Percentiles rank a stretch among this genome's conserved stretches.
Conservation (phyloP, 2,888 invertebrate genomes). For the Ennomos erosarius region DNA sequence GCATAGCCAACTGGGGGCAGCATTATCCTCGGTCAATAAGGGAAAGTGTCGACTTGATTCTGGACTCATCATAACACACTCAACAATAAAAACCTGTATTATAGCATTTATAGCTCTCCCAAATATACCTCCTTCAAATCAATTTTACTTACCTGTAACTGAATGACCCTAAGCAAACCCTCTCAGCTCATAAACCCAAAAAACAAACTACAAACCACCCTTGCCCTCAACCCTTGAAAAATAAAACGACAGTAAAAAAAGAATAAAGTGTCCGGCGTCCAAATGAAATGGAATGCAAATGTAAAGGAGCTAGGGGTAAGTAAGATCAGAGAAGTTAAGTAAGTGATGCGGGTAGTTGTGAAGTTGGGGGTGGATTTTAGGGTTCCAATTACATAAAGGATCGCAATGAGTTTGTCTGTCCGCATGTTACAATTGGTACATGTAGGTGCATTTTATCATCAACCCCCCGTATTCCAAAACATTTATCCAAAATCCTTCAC, state of each 20-base stretch:
- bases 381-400: too few species aligned
- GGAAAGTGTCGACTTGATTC: too few species aligned
- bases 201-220: conserved; percentile 54
- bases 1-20: too few species aligned
- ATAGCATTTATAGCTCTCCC: too few species aligned
- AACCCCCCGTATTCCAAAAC: too few species aligned
- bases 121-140: neutral
- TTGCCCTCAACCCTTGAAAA: conserved; percentile 62
- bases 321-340: conserved; percentile 31
- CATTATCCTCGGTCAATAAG: too few species aligned
- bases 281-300: conserved; percentile 83
- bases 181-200: conserved; percentile 39
- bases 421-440: too few species aligned
- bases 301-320: conserved; percentile 51
- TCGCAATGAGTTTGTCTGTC: too few species aligned
- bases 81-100: too few species aligned
- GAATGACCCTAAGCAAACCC: conserved; percentile 18
- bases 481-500: too few species aligned
- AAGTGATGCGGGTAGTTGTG: conserved; percentile 46
- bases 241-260: conserved; percentile 64
- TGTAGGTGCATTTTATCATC: too few species aligned
- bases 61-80: too few species aligned
- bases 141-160: conserved; percentile 18
- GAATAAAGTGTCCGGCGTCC: conserved; percentile 65
- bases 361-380: conserved; percentile 7